phyloP scores from a whole-genome alignment of 2,113 vertebrate species.

The Monarcha castaneiventris region DNA sequence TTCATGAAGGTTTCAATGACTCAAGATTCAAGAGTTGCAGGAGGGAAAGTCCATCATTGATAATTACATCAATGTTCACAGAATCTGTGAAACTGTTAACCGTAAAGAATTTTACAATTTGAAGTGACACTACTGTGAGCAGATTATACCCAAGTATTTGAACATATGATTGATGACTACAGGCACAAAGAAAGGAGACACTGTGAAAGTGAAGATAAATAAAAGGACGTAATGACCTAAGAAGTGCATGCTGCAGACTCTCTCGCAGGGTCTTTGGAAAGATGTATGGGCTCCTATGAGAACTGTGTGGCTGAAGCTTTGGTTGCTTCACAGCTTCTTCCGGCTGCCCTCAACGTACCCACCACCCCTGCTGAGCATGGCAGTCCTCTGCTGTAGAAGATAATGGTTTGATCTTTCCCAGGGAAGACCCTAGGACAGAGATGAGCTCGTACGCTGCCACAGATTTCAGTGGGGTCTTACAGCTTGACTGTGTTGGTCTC shows the following conservation, averaged over 20 bases:
- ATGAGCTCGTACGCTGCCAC: neutral
- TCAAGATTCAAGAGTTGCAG: neutral
- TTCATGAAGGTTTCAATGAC: neutral
- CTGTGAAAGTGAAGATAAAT: neutral
- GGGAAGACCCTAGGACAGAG: neutral
- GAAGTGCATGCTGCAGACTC: neutral
- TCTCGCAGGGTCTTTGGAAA: neutral
- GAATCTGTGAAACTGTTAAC: slow-evolving; percentile 13
- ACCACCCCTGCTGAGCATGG: neutral
- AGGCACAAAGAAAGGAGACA: neutral
- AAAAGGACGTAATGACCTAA: neutral
- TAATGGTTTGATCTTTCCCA: neutral
- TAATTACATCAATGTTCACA: neutral
- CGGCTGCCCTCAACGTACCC: neutral
- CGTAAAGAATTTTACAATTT: slow-evolving; percentile 21
- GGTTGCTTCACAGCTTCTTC: neutral
- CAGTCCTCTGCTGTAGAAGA: neutral
- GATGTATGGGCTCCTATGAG: neutral
- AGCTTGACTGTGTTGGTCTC: neutral
- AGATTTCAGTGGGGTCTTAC: neutral
- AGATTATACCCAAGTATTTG: slow-evolving; percentile 3
- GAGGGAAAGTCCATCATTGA: neutral
- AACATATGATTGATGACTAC: neutral
- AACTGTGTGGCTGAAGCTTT: neutral
- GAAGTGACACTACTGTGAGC: neutral